These are phyloP conservation scores for Mirounga angustirostris DNA, from an alignment of 2,113 vertebrate genomes.

Conservation along the genomic window DNA sequence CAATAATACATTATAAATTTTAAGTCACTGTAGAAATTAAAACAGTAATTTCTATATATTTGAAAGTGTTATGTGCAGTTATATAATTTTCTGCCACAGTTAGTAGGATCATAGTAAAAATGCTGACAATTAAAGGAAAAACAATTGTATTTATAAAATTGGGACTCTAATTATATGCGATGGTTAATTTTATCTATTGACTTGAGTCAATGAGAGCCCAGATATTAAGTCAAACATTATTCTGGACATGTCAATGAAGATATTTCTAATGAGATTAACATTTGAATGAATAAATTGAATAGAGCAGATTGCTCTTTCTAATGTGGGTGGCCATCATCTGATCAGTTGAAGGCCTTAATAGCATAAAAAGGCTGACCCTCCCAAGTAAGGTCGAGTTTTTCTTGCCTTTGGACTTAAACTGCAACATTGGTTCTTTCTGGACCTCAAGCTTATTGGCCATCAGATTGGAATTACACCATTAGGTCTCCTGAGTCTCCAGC, in stretches of 20 bases:
- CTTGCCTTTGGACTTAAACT: not conserved
- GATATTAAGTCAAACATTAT: not conserved
- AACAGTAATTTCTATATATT: not conserved
- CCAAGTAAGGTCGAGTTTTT: not conserved
- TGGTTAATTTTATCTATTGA: not conserved
- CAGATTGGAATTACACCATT: not conserved
- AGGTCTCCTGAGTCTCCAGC: not conserved
- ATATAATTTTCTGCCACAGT: not conserved
- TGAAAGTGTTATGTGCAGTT: not conserved
- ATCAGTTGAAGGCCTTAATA: not conserved
- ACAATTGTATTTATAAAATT: not conserved
- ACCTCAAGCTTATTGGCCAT: rapidly evolving
- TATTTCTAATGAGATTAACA: not conserved
- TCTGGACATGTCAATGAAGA: not conserved
- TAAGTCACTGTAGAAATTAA: not conserved
- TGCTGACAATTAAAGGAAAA: not conserved
- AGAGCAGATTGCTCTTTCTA: not conserved
- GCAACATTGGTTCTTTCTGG: not conserved
- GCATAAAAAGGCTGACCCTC: not conserved
- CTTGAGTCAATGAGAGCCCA: rapidly evolving
- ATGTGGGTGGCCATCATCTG: not conserved
- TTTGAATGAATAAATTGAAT: not conserved
- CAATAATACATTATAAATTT: not conserved
- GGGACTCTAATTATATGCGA: not conserved
- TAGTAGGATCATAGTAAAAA: not conserved